Evolutionary conservation across 2,113 vertebrate species (phyloP).

Genomic region (Albula glossodonta): DNA sequence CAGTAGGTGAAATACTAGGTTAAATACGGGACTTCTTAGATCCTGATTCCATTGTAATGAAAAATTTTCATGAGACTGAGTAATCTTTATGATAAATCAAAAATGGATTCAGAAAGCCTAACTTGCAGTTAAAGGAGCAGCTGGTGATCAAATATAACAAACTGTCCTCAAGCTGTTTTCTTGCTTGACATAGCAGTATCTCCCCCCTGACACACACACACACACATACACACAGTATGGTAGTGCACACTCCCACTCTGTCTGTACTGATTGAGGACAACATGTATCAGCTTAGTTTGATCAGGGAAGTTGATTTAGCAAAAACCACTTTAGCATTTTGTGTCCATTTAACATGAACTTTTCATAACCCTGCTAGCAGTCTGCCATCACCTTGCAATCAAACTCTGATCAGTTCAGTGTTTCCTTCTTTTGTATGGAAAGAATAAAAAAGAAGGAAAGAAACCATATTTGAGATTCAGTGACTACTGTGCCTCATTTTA

Average conservation of each 20-base stretch:
- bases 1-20: neutral
- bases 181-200: no score
- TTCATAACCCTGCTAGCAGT: neutral
- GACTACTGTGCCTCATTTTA: neutral
- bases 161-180: no score
- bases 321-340: no score
- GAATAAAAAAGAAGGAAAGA: neutral
- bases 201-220: no score
- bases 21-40: neutral
- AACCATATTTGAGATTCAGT: neutral
- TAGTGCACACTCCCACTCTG: no score
- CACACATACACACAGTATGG: no score
- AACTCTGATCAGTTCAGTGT: neutral
- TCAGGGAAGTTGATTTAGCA: no score
- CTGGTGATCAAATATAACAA: no score
- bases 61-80: neutral
- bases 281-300: no score
- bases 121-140: no score
- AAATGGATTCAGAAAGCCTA: no score
- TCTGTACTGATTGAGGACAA: no score
- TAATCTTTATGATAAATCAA: neutral
- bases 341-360: neutral
- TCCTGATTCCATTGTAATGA: neutral
- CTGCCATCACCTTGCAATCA: neutral
- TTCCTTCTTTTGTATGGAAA: neutral